Conservation (phyloP, 2,888 invertebrate genomes). For the Orchesellides sinensis region DNA sequence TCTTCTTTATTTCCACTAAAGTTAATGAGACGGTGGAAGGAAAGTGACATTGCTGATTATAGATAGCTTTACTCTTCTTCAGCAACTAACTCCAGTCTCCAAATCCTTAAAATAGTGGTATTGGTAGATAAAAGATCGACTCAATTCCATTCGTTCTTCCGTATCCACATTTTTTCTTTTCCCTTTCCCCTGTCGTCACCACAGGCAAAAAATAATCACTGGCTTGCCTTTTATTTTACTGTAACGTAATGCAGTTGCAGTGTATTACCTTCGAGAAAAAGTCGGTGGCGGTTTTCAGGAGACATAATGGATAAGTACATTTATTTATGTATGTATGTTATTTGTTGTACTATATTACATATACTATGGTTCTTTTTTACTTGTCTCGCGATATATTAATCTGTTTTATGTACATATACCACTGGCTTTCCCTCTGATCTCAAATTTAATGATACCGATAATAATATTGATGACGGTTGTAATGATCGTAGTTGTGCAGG, state of each 20-base stretch:
- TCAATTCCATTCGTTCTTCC: background rate
- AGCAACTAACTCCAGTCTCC: slow-evolving; percentile 1
- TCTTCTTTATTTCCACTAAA: slow-evolving; percentile 47
- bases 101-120: background rate
- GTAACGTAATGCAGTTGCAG: background rate
- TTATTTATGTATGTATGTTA: too few relatives aligned
- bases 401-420: slow-evolving; percentile 12
- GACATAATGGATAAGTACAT: background rate
- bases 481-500: slow-evolving; percentile 19
- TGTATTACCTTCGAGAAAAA: too few relatives aligned
- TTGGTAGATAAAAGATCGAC: background rate
- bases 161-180: background rate
- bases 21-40: slow-evolving; percentile 64
- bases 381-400: slow-evolving; percentile 42
- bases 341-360: too few relatives aligned
- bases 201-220: slow-evolving; percentile 25
- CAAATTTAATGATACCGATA: slow-evolving; percentile 46
- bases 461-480: slow-evolving; percentile 36
- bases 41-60: slow-evolving; percentile 66
- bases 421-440: slow-evolving; percentile 6
- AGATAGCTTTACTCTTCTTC: slow-evolving; percentile 40
- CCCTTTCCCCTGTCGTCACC: slow-evolving; percentile 13
- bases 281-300: background rate
- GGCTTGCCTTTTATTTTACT: background rate
- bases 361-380: background rate